Evolutionary conservation across 2,113 vertebrate genomes (phyloP).

Genomic region (Apodemus sylvaticus): DNA sequence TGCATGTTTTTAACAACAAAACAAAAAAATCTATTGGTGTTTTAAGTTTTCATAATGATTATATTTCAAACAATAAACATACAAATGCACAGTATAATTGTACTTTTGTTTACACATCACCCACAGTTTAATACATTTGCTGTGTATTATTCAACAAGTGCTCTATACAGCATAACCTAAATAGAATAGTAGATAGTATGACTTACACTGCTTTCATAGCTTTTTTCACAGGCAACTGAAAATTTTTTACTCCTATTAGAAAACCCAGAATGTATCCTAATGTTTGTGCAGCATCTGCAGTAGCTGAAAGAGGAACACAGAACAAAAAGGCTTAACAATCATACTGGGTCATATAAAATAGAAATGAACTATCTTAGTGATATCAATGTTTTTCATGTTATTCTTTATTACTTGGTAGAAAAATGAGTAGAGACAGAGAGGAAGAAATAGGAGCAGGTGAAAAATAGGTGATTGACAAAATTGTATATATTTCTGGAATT

Average conservation of each 20-base stretch:
- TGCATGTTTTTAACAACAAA: background rate
- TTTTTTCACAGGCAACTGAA: slow-evolving; percentile 60
- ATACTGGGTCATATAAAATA: background rate
- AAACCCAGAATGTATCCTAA: slow-evolving; percentile 85
- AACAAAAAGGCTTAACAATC: background rate
- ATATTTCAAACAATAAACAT: background rate
- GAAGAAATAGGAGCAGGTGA: too few relatives aligned
- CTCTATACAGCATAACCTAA: slow-evolving; percentile 10
- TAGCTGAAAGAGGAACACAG: slow-evolving; percentile 77
- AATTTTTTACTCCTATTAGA: slow-evolving; percentile 78
- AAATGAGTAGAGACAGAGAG: too few relatives aligned
- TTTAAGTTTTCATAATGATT: background rate
- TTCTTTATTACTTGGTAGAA: background rate
- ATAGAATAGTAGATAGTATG: background rate
- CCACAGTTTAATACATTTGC: background rate
- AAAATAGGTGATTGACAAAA: rapidly evolving
- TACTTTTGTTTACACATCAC: background rate
- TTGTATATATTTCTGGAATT: background rate
- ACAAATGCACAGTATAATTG: background rate
- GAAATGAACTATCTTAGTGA: background rate
- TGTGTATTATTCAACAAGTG: background rate
- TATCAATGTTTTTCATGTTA: background rate
- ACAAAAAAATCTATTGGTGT: background rate
- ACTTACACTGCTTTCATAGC: slow-evolving; percentile 75
- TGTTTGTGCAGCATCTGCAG: slow-evolving; percentile 78